Conservation (phyloP, 1,140 invertebrate genomes). For the Leptopilina clavipes region DNA sequence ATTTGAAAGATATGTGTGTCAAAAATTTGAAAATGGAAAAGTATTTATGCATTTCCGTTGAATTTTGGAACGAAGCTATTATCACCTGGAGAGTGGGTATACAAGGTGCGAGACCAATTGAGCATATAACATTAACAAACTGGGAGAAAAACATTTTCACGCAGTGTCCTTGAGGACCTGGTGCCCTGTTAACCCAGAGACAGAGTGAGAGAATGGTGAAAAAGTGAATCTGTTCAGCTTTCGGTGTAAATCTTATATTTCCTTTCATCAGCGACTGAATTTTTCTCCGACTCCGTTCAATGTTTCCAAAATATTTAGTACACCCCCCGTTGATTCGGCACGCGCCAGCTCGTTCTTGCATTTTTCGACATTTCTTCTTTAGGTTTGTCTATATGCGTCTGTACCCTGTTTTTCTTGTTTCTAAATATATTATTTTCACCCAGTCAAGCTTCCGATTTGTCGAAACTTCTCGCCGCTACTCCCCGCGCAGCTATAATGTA, state of each 20-base stretch:
- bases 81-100: conserved; percentile 6
- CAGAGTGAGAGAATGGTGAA: not conserved
- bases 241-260: conserved; percentile 38
- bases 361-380: conserved; percentile 30
- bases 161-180: conserved; percentile 29
- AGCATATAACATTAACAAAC: conserved; percentile 10
- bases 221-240: conserved; percentile 29
- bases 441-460: not conserved
- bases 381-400: not conserved
- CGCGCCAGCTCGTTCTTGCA: conserved; percentile 47
- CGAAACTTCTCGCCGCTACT: not conserved
- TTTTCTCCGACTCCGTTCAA: conserved; percentile 45
- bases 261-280: conserved; percentile 36
- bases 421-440: conserved; percentile 37
- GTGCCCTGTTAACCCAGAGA: conserved; percentile 43
- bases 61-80: conserved; percentile 7
- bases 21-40: not conserved
- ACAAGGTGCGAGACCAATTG: conserved; percentile 32
- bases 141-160: conserved; percentile 26
- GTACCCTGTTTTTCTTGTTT: conserved; percentile 38
- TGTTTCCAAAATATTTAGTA: conserved; percentile 65
- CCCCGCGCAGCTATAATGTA: not conserved
- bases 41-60: conserved; percentile 1
- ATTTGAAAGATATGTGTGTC: no score
- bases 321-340: conserved; percentile 50